Evolutionary conservation across 2,888 invertebrate genomes (phyloP), one percentile per base, ranked within the genome.

Genomic region (Poecilus cupreus): DNA sequence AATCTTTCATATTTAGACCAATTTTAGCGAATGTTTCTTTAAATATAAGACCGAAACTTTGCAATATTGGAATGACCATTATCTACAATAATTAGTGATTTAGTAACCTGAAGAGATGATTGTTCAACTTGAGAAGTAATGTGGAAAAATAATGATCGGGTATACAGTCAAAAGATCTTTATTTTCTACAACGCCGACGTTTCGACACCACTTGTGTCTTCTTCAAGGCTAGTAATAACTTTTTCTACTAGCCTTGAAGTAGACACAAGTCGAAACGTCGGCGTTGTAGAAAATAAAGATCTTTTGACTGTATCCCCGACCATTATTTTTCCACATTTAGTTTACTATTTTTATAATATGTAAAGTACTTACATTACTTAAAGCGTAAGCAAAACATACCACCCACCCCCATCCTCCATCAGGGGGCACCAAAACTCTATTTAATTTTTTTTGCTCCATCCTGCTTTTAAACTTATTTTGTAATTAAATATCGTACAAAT

Each of bases 31-130:
- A 93, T 3, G 91, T 91, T 85, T 93, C 92, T 89, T 93, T 92
- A 86, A 93, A 93, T 24, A 94, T 89, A 76, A 94, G 89, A n/a
- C 93, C 93, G 84, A 94, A 94, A 76, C 91, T 91, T 85, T 93
- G 92, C 82, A 94, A 90, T 13, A 93, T 89, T 4, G 93, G 92
- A 6, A 93, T 89, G 11, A 88, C 86, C 4, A 90, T 86, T 11
- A 90, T 83, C 90, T 91, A 86, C 6, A 85, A 79, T 80, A 83
- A 74, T n/a, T n/a, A n/a, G n/a, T n/a, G n/a, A n/a, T n/a, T n/a
- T n/a, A n/a, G n/a, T n/a, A n/a, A n/a, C n/a, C n/a, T n/a, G n/a
- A n/a, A n/a, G n/a, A n/a, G n/a, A n/a, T n/a, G n/a, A n/a, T n/a
- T n/a, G n/a, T n/a, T n/a, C n/a, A n/a, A n/a, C n/a, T n/a, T n/a